Evolutionary conservation across 2,113 vertebrate genomes (phyloP).

Genomic region (Hassar affinis): DNA sequence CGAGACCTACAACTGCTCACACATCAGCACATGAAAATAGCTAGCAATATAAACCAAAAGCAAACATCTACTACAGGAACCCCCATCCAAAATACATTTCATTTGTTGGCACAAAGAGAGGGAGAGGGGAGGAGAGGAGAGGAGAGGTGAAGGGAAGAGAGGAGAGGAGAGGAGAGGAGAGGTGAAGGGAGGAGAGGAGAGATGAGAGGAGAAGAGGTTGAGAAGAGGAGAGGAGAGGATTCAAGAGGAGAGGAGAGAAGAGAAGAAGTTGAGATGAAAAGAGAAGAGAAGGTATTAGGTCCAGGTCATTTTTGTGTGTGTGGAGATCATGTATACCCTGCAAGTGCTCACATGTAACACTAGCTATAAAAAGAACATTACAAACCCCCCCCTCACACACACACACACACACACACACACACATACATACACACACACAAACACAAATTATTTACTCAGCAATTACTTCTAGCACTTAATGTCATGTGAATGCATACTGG

Average conservation of each 20-base stretch:
- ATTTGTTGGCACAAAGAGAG: slow-evolving; percentile 64
- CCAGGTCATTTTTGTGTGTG: not conserved
- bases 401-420: too few relatives aligned
- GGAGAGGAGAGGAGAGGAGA: too few relatives aligned
- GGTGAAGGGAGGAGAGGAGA: slow-evolving; percentile 17
- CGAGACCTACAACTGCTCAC: slow-evolving; percentile 34
- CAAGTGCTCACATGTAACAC: slow-evolving; percentile 22
- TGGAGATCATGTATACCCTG: slow-evolving; percentile 9
- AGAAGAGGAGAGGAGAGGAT: too few relatives aligned
- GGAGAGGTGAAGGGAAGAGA: too few relatives aligned
- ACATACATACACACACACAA: too few relatives aligned
- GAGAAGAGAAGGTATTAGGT: slow-evolving; percentile 3
- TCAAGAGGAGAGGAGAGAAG: too few relatives aligned
- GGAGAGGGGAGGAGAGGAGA: slow-evolving; percentile 32
- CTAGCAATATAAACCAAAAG: slow-evolving; percentile 52
- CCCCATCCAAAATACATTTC: slow-evolving; percentile 53
- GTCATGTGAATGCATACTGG: slow-evolving; percentile 35
- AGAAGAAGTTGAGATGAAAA: too few relatives aligned
- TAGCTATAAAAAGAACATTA: slow-evolving; percentile 9
- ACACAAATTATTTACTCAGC: not conserved
- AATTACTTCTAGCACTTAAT: not conserved
- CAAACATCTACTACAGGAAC: slow-evolving; percentile 45
- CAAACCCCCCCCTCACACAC: too few relatives aligned
- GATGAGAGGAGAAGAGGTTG: slow-evolving; percentile 32
- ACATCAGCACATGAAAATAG: slow-evolving; percentile 50